phyloP scores from a whole-genome alignment of 2,113 vertebrate species.

The Orcinus orca region DNA sequence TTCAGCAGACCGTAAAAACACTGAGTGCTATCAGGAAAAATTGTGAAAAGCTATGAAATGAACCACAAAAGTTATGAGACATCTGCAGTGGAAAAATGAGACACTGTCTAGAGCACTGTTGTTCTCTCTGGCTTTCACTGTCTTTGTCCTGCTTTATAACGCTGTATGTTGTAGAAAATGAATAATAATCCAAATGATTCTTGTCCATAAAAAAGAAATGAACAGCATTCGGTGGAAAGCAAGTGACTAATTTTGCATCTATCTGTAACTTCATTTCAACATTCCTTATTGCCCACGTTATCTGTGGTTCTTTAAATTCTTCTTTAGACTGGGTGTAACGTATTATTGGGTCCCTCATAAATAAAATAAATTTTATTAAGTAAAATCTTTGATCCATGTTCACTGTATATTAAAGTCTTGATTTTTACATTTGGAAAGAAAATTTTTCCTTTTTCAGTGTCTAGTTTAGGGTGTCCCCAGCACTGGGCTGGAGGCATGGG shows the following conservation, averaged over 20 bases:
- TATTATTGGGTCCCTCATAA: neutral
- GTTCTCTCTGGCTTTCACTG: neutral
- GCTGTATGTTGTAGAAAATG: neutral
- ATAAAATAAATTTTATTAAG: neutral
- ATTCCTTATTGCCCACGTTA: neutral
- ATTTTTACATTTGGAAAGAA: neutral
- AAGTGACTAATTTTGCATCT: constrained; percentile 2
- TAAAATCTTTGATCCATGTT: constrained; percentile 38
- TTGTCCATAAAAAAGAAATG: neutral
- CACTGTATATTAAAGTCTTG: constrained; percentile 2
- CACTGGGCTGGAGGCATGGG: neutral
- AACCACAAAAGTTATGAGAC: neutral
- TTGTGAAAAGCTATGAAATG: neutral
- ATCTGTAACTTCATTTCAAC: constrained; percentile 29
- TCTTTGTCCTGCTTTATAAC: constrained; percentile 13
- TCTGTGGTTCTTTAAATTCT: neutral
- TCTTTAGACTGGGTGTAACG: constrained; percentile 8
- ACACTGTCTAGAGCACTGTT: neutral
- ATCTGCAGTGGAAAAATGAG: neutral
- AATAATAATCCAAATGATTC: neutral
- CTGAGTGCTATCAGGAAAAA: neutral
- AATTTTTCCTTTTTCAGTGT: neutral
- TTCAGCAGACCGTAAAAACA: neutral
- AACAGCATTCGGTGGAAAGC: neutral
- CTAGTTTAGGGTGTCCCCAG: neutral